phyloP scores from a whole-genome alignment of 2,113 vertebrate species.

The Dromiciops gliroides region DNA sequence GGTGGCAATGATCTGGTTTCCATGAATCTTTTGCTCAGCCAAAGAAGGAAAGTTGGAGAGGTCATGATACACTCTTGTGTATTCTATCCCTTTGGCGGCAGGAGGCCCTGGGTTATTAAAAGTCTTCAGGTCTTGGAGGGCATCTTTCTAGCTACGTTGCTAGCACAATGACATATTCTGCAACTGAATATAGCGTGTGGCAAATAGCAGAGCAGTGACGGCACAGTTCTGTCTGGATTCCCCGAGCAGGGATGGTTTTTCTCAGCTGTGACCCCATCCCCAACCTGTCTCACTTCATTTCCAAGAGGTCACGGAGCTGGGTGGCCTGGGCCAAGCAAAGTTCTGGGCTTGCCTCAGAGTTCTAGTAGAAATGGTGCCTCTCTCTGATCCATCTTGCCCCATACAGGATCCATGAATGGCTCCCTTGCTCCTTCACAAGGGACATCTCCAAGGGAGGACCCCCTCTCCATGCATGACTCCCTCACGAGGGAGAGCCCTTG shows the following conservation, averaged over 20 bases:
- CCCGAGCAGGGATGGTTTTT: slow-evolving; percentile 73
- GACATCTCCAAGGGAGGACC: no score
- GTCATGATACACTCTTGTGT: neutral
- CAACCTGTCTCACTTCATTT: neutral
- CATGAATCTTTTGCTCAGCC: neutral
- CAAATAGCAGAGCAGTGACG: slow-evolving; percentile 82
- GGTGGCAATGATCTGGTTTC: neutral
- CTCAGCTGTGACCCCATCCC: slow-evolving; percentile 21
- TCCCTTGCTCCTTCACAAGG: no score
- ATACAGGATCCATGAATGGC: no score
- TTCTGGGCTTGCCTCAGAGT: neutral
- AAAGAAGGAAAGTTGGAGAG: neutral
- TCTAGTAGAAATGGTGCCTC: neutral
- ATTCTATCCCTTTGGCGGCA: neutral
- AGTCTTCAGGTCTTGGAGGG: slow-evolving; percentile 76
- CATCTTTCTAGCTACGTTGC: slow-evolving; percentile 80
- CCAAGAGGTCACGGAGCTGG: neutral
- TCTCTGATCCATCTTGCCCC: no score
- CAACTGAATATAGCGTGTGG: slow-evolving; percentile 79
- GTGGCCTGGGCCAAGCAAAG: neutral
- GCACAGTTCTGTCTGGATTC: slow-evolving; percentile 81
- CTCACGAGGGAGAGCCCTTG: neutral
- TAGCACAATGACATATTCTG: slow-evolving; percentile 79
- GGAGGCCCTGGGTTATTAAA: slow-evolving; percentile 46
- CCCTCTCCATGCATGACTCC: no score